Percentiles rank a stretch among this genome's conserved stretches.
Conservation (phyloP, 2,888 invertebrate species). For the Raillietiella orientalis region DNA sequence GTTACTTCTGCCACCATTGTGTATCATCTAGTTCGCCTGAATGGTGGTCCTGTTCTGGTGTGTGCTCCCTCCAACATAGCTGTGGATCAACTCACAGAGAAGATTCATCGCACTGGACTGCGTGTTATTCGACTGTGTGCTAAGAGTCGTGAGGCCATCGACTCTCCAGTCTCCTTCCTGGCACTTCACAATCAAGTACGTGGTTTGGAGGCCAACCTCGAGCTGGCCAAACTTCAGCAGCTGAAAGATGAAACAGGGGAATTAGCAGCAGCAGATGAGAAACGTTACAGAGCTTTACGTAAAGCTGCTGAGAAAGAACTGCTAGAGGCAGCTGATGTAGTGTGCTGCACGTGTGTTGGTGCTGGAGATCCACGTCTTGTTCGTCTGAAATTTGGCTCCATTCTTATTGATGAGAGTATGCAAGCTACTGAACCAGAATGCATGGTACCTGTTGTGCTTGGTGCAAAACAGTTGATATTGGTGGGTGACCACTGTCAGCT, state of each 20-base stretch:
- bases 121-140: slow-evolving; percentile 81
- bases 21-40: slow-evolving; percentile 82
- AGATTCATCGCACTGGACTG: slow-evolving; percentile 84
- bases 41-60: slow-evolving; percentile 63
- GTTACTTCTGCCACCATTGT: slow-evolving; percentile 98
- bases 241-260: slow-evolving; percentile 96
- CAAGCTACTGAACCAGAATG: slow-evolving; percentile 93
- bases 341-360: slow-evolving; percentile 95
- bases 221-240: slow-evolving; percentile 76
- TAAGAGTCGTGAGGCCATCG: slow-evolving; percentile 89
- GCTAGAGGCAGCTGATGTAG: slow-evolving; percentile 83
- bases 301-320: slow-evolving; percentile 67
- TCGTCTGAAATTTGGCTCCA: slow-evolving; percentile 74
- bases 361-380: slow-evolving; percentile 86
- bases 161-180: slow-evolving; percentile 82
- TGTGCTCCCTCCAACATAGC: slow-evolving; percentile 98
- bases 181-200: slow-evolving; percentile 91
- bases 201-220: slow-evolving; percentile 62
- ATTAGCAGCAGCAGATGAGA: slow-evolving; percentile 74
- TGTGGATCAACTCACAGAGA: slow-evolving; percentile 93
- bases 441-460: slow-evolving; percentile 94
- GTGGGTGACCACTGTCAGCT: slow-evolving; percentile 98
- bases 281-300: slow-evolving; percentile 61
- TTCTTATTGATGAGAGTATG: slow-evolving; percentile 88
- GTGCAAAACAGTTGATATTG: slow-evolving; percentile 72